A percentile compares a stretch with the other conserved stretches of the same genome.
phyloP scores from a whole-genome alignment of 2,888 invertebrate genomes.

The Sarcophaga variegata region DNA sequence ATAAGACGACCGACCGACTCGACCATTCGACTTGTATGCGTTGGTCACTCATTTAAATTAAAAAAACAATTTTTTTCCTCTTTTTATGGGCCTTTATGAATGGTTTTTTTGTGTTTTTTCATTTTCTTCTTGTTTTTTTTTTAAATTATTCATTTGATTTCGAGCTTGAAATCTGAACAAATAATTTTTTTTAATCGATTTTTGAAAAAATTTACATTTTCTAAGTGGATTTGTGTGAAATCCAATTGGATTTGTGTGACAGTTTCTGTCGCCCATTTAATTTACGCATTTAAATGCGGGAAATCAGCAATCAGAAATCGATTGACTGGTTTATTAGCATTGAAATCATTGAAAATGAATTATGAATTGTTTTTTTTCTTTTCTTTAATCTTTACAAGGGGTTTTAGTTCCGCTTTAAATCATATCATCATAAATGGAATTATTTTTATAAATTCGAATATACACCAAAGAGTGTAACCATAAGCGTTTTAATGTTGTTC shows the following conservation, averaged over 20 bases:
- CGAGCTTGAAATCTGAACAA: not conserved
- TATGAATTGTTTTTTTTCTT: not conserved
- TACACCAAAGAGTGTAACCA: no score
- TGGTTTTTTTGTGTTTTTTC: not conserved
- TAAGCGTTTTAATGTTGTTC: no score
- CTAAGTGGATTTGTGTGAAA: not conserved
- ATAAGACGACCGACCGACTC: not conserved
- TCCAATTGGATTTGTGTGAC: not conserved
- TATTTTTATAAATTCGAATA: no score
- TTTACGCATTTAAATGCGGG: not conserved
- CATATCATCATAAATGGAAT: no score
- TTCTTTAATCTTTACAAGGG: no score
- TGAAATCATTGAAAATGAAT: constrained; percentile 8
- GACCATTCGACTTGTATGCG: no score
- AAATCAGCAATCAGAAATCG: not conserved
- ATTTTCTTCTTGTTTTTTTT: not conserved
- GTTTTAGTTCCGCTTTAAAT: no score
- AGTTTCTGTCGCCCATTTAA: not conserved
- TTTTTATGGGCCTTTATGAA: not conserved
- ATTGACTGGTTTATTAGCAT: constrained; percentile 11
- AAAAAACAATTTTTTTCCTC: no score
- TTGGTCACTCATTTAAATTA: no score
- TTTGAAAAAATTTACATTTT: not conserved
- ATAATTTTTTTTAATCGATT: not conserved
- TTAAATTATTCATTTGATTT: not conserved